A percentile compares a stretch with the other conserved stretches of the same genome.
Evolutionary conservation across 2,888 invertebrate genomes (phyloP).

Genomic region (Lycaena phlaeas): DNA sequence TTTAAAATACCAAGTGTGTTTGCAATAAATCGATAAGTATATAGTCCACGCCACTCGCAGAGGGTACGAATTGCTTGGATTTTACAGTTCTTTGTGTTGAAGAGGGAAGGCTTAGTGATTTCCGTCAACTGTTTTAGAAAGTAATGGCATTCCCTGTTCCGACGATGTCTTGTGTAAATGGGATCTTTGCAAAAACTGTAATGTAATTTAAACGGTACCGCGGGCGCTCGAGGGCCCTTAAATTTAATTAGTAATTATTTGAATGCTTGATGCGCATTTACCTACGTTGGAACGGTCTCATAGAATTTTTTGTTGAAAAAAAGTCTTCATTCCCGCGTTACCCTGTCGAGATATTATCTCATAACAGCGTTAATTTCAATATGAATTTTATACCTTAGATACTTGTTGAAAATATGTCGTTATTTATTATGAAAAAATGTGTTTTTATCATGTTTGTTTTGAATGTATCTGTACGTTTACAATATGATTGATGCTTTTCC

Average conservation of each 20-base stretch:
- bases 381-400: no score
- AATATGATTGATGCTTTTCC: no score
- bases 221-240: background rate
- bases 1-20: slow-evolving; percentile 54
- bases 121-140: slow-evolving; percentile 49
- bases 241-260: slow-evolving; percentile 2
- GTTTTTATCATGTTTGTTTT: no score
- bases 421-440: no score
- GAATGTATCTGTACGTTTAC: no score
- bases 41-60: slow-evolving; percentile 46
- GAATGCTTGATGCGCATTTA: background rate
- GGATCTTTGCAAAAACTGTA: background rate
- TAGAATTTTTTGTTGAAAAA: no score
- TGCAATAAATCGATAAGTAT: slow-evolving; percentile 69
- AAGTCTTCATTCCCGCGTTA: no score
- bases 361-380: no score
- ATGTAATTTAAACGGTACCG: slow-evolving; percentile 4
- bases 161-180: slow-evolving; percentile 16
- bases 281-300: background rate
- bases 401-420: no score
- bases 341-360: no score
- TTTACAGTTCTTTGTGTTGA: slow-evolving; percentile 58
- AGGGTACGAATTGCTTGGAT: slow-evolving; percentile 65
- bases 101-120: slow-evolving; percentile 44
- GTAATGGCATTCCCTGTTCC: slow-evolving; percentile 43